Conservation (phyloP, 1,140 invertebrate species). For the Lamellibrachia luymesi region DNA sequence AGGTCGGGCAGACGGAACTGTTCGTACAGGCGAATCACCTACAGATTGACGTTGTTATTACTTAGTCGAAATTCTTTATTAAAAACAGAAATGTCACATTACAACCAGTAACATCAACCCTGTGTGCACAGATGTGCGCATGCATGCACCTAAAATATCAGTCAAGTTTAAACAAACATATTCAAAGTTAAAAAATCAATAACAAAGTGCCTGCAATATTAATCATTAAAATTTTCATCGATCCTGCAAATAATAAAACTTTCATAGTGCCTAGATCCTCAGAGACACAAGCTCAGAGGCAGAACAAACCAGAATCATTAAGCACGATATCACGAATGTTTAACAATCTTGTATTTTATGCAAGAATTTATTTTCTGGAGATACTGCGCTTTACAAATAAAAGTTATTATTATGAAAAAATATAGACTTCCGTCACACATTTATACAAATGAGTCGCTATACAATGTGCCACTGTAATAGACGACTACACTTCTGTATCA, state of each 20-base stretch:
- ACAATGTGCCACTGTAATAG: too few relatives aligned
- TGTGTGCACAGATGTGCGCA: background rate
- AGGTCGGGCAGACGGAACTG: constrained; percentile 75
- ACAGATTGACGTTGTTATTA: background rate
- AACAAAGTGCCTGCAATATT: background rate
- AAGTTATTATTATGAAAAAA: too few relatives aligned
- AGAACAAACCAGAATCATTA: too few relatives aligned
- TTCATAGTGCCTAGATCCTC: too few relatives aligned
- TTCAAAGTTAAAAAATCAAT: background rate
- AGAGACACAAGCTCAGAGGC: too few relatives aligned
- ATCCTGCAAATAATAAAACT: background rate
- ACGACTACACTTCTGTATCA: too few relatives aligned
- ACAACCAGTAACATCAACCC: background rate
- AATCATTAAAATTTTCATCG: background rate
- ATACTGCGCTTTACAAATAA: too few relatives aligned
- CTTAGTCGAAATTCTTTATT: background rate
- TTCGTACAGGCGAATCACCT: constrained; percentile 77
- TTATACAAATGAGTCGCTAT: background rate
- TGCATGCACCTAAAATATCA: background rate
- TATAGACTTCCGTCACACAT: background rate
- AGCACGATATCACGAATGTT: too few relatives aligned
- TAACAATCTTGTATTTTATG: too few relatives aligned
- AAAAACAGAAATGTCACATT: background rate
- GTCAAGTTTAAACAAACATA: too few relatives aligned
- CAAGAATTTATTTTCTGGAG: too few relatives aligned